Conservation (phyloP, 2,888 invertebrate genomes). For the Marronus borbonicus region DNA sequence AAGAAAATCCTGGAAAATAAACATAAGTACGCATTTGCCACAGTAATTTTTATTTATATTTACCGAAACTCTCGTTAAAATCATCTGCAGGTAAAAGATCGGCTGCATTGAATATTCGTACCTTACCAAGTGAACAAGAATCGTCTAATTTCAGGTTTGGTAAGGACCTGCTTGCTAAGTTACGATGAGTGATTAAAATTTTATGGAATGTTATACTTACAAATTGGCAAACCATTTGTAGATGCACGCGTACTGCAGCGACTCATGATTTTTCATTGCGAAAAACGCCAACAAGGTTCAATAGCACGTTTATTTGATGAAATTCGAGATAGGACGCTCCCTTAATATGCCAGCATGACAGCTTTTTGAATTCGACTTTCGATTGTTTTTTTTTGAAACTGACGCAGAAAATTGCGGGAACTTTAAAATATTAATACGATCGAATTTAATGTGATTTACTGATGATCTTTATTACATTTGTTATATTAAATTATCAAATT, state of each 20-base stretch:
- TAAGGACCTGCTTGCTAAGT: constrained; percentile 35
- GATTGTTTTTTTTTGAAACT: neutral
- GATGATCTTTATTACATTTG: too few species aligned
- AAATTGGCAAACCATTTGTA: neutral
- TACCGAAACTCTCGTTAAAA: constrained; percentile 3
- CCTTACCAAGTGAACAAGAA: neutral
- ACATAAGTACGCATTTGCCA: too few species aligned
- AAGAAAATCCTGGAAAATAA: constrained; percentile 13
- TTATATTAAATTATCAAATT: too few species aligned
- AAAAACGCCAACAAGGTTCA: neutral
- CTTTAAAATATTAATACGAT: neutral
- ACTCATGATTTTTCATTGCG: constrained; percentile 24
- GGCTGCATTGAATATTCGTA: constrained; percentile 30
- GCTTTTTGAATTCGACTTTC: neutral
- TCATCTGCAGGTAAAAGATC: constrained; percentile 44
- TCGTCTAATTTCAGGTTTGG: constrained; percentile 1
- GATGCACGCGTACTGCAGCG: neutral
- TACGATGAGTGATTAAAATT: constrained; percentile 24
- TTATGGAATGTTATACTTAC: constrained; percentile 15
- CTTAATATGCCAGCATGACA: neutral
- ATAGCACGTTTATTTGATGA: constrained; percentile 1
- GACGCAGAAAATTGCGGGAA: neutral
- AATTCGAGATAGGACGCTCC: neutral
- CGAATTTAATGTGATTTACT: too few species aligned
- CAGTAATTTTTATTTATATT: neutral